Evolutionary conservation across 2,888 invertebrate genomes (phyloP).

Genomic region (Molorchus minor): DNA sequence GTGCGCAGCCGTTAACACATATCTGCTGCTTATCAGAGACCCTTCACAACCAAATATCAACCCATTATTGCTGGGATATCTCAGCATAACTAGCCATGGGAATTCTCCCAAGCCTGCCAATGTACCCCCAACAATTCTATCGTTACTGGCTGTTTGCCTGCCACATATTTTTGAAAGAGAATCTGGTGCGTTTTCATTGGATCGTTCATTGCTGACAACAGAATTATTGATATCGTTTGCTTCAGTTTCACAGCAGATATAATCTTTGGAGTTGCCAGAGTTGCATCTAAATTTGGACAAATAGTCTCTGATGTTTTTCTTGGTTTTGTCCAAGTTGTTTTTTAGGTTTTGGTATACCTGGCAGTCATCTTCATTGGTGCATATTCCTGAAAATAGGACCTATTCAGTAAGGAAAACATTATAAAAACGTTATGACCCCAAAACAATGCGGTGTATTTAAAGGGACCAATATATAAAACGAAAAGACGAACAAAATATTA

Average conservation of each 20-base stretch:
- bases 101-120: conserved; percentile 63
- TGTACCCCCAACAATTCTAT: conserved; percentile 71
- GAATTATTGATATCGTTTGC: conserved; percentile 4
- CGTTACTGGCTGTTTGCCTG: conserved; percentile 63
- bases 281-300: conserved; percentile 12
- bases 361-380: not conserved
- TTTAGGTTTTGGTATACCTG: conserved; percentile 1
- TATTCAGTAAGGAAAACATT: not conserved
- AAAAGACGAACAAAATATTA: not conserved
- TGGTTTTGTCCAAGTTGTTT: conserved; percentile 13
- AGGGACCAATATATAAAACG: not conserved
- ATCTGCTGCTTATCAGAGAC: conserved; percentile 53
- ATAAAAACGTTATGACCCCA: not conserved
- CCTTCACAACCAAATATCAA: conserved; percentile 55
- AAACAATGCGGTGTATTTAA: not conserved
- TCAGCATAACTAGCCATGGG: conserved; percentile 56
- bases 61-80: conserved; percentile 31
- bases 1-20: conserved; percentile 60
- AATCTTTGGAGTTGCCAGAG: not conserved
- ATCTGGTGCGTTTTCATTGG: not conserved
- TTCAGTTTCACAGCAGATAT: conserved; percentile 11
- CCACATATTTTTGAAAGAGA: conserved; percentile 62
- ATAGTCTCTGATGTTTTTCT: not conserved
- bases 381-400: conserved; percentile 9
- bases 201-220: not conserved